Evolutionary conservation across 2,113 vertebrate genomes (phyloP), one percentile per base, ranked within the genome.

Genomic region (Coptodon bakossiorum): DNA sequence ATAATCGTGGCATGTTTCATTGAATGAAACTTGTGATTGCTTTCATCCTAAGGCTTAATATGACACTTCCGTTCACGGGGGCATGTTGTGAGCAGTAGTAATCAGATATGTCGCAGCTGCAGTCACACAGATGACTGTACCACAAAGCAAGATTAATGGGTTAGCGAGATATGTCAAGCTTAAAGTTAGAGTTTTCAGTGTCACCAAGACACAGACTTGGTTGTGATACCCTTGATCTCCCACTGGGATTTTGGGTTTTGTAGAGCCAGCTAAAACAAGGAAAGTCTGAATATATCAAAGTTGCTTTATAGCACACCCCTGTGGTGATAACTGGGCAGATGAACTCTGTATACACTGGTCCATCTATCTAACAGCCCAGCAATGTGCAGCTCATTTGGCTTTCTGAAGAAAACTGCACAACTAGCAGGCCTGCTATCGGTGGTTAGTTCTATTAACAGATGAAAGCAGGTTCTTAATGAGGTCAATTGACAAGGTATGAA

Each of bases 381-480:
- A 63, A 34, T 68, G 63, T 68, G 36, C 63, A 24, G 36, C 11
- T 68, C 36, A 24, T 22, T 22, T 68, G 63, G 63, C 63, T 22
- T 68, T 68, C 36, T 40, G 11, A 22, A 68, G 7, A 40, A 22
- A 68, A 68, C 63, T 40, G 19, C 36, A 68, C 31, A 40, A 68
- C 63, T 22, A 22, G n/a, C 7, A 3, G 36, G 36, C 2, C 3
- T 6, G 63, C 63, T 38, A 0, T 3, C 12, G 38, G 4, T 38
- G 34, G 34, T 34, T n/a, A 8, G 61, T 22, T 22, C 61, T 5
- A 38, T 68, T 68, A n/a, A 38, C 61, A 68, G 34, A 38, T 68
- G 61, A 68, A 22, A 68, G 11, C 19, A 22, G 36, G 36, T 68
- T 68, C 63, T 40, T 40, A 68, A 68, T 68, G 63, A 14, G 34